Conservation (phyloP, 1,140 invertebrate genomes). For the Proctacanthus coquilletti region DNA sequence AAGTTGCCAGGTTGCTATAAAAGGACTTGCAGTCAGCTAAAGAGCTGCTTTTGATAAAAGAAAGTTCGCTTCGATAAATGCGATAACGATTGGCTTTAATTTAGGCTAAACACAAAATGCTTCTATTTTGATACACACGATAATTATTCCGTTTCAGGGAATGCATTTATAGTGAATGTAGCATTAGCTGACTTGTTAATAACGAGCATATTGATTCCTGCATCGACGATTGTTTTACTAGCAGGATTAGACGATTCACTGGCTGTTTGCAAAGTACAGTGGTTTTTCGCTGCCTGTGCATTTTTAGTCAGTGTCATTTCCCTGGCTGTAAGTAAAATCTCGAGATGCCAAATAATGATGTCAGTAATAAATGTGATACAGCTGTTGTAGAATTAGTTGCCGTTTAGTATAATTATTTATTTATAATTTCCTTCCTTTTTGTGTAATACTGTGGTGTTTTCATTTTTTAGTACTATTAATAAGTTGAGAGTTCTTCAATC, state of each 20-base stretch:
- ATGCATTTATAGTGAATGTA: conserved; percentile 61
- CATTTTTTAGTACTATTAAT: not conserved
- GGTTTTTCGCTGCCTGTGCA: conserved; percentile 39
- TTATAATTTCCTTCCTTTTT: not conserved
- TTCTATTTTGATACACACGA: no score
- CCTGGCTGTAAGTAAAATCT: conserved; percentile 8
- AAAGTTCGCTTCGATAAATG: no score
- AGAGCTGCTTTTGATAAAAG: no score
- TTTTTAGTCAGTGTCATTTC: conserved; percentile 8
- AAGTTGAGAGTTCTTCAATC: no score
- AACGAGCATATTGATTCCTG: conserved; percentile 53
- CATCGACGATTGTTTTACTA: conserved; percentile 50
- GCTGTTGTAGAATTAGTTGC: not conserved
- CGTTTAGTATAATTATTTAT: not conserved
- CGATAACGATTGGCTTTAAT: no score
- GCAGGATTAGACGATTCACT: conserved; percentile 42
- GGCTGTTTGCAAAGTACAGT: conserved; percentile 47
- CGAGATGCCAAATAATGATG: not conserved
- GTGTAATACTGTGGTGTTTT: conserved; percentile 1
- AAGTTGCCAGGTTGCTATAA: no score
- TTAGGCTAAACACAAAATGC: no score
- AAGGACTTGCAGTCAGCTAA: no score
- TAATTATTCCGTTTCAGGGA: conserved; percentile 39
- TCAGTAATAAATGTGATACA: not conserved
- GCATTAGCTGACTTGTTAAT: conserved; percentile 59